A percentile compares a stretch with the other conserved stretches of the same genome.
phyloP scores from a whole-genome alignment of 1,140 invertebrate genomes.

The Ylistrum balloti region DNA sequence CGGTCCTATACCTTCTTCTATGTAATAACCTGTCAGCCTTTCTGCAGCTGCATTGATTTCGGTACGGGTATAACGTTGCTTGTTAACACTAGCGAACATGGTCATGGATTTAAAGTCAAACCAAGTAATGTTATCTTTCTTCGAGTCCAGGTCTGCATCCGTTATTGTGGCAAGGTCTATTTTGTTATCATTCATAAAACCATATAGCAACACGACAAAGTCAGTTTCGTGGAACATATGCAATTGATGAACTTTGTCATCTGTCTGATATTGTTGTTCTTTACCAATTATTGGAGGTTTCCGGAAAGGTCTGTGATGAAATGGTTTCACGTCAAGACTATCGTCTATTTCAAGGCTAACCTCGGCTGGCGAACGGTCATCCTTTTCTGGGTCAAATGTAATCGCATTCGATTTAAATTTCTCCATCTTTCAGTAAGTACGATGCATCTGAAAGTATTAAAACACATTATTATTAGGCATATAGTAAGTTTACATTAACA shows the following conservation, averaged over 20 bases:
- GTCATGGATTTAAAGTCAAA: not conserved
- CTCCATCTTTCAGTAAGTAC: not conserved
- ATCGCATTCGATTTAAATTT: not conserved
- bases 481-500: no score
- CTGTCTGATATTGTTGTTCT: not conserved
- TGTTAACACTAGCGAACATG: not conserved
- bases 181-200: conserved; percentile 1
- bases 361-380: not conserved
- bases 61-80: not conserved
- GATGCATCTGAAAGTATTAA: not conserved
- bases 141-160: not conserved
- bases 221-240: not conserved
- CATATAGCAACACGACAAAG: not conserved
- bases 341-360: not conserved
- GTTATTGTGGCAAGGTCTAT: not conserved
- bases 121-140: not conserved
- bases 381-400: not conserved
- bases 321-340: not conserved
- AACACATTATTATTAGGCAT: no score
- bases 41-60: not conserved
- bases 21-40: not conserved
- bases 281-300: not conserved
- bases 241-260: not conserved
- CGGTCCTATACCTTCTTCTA: not conserved
- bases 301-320: not conserved